Evolutionary conservation across 2,113 vertebrate genomes (phyloP), one percentile per base, ranked within the genome.

Genomic region (Alligator sinensis): DNA sequence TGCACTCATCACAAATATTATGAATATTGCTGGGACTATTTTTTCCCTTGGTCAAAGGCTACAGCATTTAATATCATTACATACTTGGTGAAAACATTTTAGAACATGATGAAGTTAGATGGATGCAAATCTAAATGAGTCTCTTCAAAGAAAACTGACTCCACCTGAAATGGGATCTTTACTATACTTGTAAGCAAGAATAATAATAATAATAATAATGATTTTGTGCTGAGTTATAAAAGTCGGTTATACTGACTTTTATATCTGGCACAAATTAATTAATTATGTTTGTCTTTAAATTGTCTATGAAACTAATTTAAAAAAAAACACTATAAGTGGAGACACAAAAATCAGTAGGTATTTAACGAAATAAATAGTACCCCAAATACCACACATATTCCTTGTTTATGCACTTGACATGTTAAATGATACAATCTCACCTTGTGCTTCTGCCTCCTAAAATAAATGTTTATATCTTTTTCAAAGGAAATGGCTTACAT

Each of bases 391-490:
- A 2, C 47, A 47, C 8, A 9, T 47, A 47, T 47, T 47, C 7
- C 47, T 47, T 47, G 47, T 47, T 47, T 47, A 16, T 2, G 27
- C 55, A 83, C 77, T 85, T 18, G 22, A 30, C 64, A 2, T 13
- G 76, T 9, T 10, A 61, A 17, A n/a, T 88, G 2, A 88, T 86
- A 86, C 25, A 12, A 22, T 7, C 81, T 84, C 8, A 11, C 78
- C 80, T 89, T 77, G 59, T 17, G 13, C 19, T 88, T 74, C 70
- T 62, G 87, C 93, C 79, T 90, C 57, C 91, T 1, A 58, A 93
- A 94, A 91, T 58, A 85, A 81, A 92, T 3, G 62, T 89, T 96
- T 92, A 88, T 90, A 75, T 81, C 61, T 93, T 91, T 93, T 86
- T 38, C 82, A 84, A 90, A 91, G 68, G 64, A 96, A 96, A 95